These are phyloP conservation scores for Zaprionus bogoriensis DNA, from an alignment of 2,888 invertebrate species.

Conservation along the genomic window DNA sequence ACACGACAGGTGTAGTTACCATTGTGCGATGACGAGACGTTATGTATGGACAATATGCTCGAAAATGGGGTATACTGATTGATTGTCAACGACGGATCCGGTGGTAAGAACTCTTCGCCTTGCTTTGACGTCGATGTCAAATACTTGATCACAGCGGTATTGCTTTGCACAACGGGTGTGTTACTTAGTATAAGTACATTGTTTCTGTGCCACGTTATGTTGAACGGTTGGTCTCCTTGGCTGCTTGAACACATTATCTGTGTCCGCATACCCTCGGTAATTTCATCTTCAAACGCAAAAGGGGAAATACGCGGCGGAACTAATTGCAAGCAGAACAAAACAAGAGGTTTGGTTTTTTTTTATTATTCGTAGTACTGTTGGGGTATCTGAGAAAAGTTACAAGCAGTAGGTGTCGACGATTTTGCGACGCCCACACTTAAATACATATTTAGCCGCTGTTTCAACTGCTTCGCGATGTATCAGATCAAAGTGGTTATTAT, in stretches of 20 bases:
- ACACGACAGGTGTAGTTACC: slow-evolving; percentile 83
- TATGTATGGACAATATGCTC: slow-evolving; percentile 83
- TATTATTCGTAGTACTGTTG: not conserved
- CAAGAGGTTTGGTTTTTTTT: slow-evolving; percentile 14
- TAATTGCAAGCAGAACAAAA: slow-evolving; percentile 74
- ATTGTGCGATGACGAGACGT: slow-evolving; percentile 83
- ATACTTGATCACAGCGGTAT: slow-evolving; percentile 28
- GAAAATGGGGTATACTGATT: slow-evolving; percentile 85
- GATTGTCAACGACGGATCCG: slow-evolving; percentile 83
- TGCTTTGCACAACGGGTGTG: slow-evolving; percentile 48
- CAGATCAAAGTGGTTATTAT: too few species aligned
- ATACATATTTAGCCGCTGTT: too few species aligned
- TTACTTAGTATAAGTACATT: slow-evolving; percentile 81
- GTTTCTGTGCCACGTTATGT: slow-evolving; percentile 84
- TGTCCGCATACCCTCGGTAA: slow-evolving; percentile 91
- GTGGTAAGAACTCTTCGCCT: slow-evolving; percentile 47
- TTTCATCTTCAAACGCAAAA: slow-evolving; percentile 90
- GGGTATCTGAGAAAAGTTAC: too few species aligned
- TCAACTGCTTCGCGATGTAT: too few species aligned
- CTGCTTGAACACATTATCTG: slow-evolving; percentile 86
- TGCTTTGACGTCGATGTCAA: slow-evolving; percentile 15
- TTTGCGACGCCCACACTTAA: too few species aligned
- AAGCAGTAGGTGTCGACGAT: too few species aligned
- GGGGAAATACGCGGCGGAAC: slow-evolving; percentile 92
- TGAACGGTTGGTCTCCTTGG: slow-evolving; percentile 85